Percentiles rank a stretch among this genome's conserved stretches.
Conservation (phyloP, 2,113 vertebrate genomes). For the Eira barbara region DNA sequence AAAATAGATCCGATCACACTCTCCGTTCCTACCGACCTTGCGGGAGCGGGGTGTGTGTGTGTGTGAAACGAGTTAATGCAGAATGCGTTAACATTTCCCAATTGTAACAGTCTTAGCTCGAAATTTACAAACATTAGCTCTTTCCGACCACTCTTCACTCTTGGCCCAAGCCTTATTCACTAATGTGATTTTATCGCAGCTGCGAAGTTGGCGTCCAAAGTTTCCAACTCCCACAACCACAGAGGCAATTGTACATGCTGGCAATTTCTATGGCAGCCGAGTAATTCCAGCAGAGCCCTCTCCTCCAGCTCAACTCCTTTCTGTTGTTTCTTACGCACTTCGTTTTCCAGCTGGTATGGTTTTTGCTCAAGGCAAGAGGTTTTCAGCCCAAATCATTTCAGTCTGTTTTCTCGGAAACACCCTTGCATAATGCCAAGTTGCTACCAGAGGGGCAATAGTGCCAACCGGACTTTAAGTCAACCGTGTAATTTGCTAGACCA, state of each 20-base stretch:
- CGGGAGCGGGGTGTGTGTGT: neutral
- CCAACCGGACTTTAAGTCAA: neutral
- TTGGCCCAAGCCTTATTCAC: neutral
- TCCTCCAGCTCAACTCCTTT: neutral
- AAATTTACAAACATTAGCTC: neutral
- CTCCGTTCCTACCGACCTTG: neutral
- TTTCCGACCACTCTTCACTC: neutral
- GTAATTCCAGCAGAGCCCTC: neutral
- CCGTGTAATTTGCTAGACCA: neutral
- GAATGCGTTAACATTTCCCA: neutral
- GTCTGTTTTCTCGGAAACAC: neutral
- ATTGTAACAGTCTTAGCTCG: neutral
- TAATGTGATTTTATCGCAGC: neutral
- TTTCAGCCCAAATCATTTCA: conserved; percentile 1
- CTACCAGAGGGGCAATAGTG: neutral
- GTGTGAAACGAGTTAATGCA: neutral
- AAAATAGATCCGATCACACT: neutral
- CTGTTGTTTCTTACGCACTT: neutral
- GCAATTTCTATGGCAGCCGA: neutral
- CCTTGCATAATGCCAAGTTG: neutral
- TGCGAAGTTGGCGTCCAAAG: neutral
- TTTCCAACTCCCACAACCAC: neutral
- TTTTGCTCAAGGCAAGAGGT: neutral
- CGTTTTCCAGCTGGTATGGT: neutral
- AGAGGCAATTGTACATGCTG: neutral